phyloP scores from a whole-genome alignment of 2,888 invertebrate genomes.

The Tinea trinotella region DNA sequence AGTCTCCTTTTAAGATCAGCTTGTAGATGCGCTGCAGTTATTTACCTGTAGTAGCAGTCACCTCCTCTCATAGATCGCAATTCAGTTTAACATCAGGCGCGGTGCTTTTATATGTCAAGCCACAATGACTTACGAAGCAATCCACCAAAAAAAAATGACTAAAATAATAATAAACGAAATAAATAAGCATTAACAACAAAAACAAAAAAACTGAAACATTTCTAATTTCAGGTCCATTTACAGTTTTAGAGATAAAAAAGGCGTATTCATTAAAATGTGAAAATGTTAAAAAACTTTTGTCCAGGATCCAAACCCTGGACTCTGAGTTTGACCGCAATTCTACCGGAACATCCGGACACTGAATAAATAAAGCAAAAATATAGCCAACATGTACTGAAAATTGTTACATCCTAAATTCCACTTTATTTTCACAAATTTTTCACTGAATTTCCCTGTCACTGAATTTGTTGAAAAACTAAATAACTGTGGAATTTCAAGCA shows the following conservation, averaged over 20 bases:
- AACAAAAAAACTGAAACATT: not conserved
- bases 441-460: not conserved
- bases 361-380: slow-evolving; percentile 7
- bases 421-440: not conserved
- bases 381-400: not conserved
- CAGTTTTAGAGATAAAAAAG: not conserved
- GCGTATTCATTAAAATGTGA: not conserved
- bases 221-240: not conserved
- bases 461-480: not conserved
- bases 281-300: not conserved
- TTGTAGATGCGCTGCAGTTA: too few species aligned
- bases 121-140: too few species aligned
- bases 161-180: not conserved
- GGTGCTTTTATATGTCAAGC: too few species aligned
- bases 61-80: too few species aligned
- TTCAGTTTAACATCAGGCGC: too few species aligned
- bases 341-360: not conserved
- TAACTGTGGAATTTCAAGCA: too few species aligned
- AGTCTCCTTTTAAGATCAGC: too few species aligned
- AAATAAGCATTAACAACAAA: too few species aligned
- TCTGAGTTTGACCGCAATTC: slow-evolving; percentile 7
- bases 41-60: too few species aligned
- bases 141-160: too few species aligned
- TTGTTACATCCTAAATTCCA: not conserved
- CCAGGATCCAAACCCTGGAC: slow-evolving; percentile 4